Conservation (phyloP, 2,113 vertebrate species). For the Festucalex cinctus region DNA sequence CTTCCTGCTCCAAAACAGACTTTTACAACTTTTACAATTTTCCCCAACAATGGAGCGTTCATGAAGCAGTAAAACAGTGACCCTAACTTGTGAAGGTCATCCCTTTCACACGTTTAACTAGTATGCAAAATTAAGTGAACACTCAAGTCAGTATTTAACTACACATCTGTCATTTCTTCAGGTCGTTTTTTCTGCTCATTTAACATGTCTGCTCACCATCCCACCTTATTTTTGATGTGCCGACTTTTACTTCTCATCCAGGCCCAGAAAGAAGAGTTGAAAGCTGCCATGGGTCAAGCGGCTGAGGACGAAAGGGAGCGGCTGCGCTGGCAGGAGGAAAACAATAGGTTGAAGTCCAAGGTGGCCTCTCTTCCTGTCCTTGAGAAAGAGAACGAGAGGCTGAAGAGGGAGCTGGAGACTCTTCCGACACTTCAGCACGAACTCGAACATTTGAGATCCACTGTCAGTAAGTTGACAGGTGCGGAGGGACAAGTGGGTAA, state of each 20-base stretch:
- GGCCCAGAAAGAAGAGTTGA: conserved; percentile 56
- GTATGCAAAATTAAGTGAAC: no score
- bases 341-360: conserved; percentile 69
- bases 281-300: conserved; percentile 47
- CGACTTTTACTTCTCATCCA: conserved; percentile 4
- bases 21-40: no score
- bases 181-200: no score
- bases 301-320: conserved; percentile 57
- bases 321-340: conserved; percentile 58
- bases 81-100: no score
- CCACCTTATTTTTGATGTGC: neutral
- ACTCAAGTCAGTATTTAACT: no score
- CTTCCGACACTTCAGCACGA: conserved; percentile 72
- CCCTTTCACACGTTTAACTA: no score
- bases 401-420: conserved; percentile 68
- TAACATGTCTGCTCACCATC: neutral
- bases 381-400: conserved; percentile 66
- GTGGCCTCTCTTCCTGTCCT: conserved; percentile 61
- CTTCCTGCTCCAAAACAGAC: no score
- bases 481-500: conserved; percentile 12
- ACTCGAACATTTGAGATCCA: conserved; percentile 72
- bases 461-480: conserved; percentile 61
- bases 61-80: no score
- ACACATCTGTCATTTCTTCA: no score
- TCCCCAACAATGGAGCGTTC: no score